phyloP scores from a whole-genome alignment of 35 echinoderm and acorn worm genomes.

The Apostichopus japonicus region DNA sequence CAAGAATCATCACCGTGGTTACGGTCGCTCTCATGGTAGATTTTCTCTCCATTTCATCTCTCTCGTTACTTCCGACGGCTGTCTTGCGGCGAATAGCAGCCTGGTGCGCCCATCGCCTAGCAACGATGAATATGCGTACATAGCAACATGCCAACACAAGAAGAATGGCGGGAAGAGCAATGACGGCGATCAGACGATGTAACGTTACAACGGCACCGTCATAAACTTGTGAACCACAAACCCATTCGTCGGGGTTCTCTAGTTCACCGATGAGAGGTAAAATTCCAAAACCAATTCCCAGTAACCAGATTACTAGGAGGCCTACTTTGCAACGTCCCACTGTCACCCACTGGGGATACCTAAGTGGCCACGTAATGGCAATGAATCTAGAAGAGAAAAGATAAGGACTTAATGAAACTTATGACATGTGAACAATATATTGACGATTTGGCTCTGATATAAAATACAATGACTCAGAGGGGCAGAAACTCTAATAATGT shows the following conservation, averaged over 20 bases:
- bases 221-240: slow-evolving; percentile 21
- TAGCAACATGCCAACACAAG: slow-evolving; percentile 49
- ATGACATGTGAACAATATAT: too few relatives aligned
- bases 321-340: slow-evolving; percentile 27
- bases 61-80: neutral
- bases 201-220: slow-evolving; percentile 27
- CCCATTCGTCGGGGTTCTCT: slow-evolving; percentile 52
- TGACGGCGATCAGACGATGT: slow-evolving; percentile 29
- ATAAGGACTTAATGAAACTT: too few relatives aligned
- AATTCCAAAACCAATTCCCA: slow-evolving; percentile 29
- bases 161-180: slow-evolving; percentile 25
- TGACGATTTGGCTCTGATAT: too few relatives aligned
- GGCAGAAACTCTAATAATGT: too few relatives aligned
- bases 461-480: too few relatives aligned
- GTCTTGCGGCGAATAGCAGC: slow-evolving; percentile 19
- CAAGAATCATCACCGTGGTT: slow-evolving; percentile 48
- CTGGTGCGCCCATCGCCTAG: slow-evolving; percentile 17
- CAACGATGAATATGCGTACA: slow-evolving; percentile 38
- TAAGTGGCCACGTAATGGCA: slow-evolving; percentile 32
- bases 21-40: slow-evolving; percentile 42
- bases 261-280: neutral
- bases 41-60: neutral
- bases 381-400: slow-evolving; percentile 23
- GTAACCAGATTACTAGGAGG: slow-evolving; percentile 18
- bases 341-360: slow-evolving; percentile 36